Evolutionary conservation across 2,888 invertebrate species (phyloP), one percentile per base, ranked within the genome.

Genomic region (Cenopis cana): DNA sequence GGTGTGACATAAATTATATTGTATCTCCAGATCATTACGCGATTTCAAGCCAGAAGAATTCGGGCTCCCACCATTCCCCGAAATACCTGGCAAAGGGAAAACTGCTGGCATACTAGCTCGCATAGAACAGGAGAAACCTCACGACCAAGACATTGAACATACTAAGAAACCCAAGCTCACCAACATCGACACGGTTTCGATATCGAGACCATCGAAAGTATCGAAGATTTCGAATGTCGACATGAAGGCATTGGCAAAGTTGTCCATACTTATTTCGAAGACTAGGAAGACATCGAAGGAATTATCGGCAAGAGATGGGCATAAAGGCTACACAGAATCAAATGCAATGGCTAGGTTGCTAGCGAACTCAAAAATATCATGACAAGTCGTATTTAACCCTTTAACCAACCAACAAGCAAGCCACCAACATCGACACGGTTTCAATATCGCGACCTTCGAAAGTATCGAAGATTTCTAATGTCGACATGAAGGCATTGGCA

Each of bases 21-120:
- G 24, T 33, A 33, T 33, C 33, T 46, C 3, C 65, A 70, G 70
- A 36, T 70, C 70, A 2, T 20, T 70, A 1, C 54, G 52, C 2
- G 95, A 97, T n/a, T 97, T 98, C 83, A 93, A 95, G 76, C 98
- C 98, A 0, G 97, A 97, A 84, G 78, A 94, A 9, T 98, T 97
- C 87, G 98, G 98, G 2, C 88, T 98, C 57, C 98, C 98, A 0
- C 92, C 95, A 1, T 96, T 95, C 74, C 78, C 79, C 20, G 74
- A 78, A 14, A 49, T 41, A 0, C 74, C 74, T 1, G 52, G 1
- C 11, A 70, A 55, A 8, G 18, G 18, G 50, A 11, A 41, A 61
- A n/a, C 29, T n/a, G n/a, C 33, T 8, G 2, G n/a, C 3, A 18
- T 18, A 5, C 18, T n/a, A n/a, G n/a, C 49, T 2, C 62, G 50